These are phyloP conservation scores for Nothocercus julius DNA, from an alignment of 2,113 vertebrate species.

Conservation along the genomic window DNA sequence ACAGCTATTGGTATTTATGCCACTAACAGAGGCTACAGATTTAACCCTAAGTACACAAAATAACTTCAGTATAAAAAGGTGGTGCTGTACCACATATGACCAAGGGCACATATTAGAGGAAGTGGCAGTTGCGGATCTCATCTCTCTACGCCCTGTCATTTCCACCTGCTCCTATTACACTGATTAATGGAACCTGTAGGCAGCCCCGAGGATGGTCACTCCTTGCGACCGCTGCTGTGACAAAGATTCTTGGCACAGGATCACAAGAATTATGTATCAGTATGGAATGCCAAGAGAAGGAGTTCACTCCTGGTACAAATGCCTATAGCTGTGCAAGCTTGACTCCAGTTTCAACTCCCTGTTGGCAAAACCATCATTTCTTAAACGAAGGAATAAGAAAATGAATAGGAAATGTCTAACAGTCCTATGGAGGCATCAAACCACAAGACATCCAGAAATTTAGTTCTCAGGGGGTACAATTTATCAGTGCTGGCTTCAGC, in stretches of 20 bases:
- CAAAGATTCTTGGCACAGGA: background rate
- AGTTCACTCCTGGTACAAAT: background rate
- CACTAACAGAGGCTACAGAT: background rate
- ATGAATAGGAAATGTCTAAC: background rate
- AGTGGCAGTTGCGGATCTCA: background rate
- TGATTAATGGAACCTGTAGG: background rate
- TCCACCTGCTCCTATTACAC: background rate
- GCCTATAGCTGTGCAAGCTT: background rate
- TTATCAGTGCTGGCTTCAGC: background rate
- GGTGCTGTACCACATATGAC: rapidly evolving
- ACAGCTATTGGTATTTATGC: background rate
- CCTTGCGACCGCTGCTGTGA: background rate
- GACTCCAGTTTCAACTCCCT: background rate
- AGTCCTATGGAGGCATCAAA: background rate
- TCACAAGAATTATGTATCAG: background rate
- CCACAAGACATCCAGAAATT: background rate
- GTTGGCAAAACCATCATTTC: background rate
- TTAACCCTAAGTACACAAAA: background rate
- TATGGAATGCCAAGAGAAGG: background rate
- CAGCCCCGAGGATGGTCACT: background rate
- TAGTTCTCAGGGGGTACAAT: background rate
- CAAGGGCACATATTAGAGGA: background rate
- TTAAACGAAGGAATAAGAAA: background rate
- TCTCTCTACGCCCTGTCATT: background rate
- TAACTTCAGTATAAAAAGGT: background rate